Base-by-base conservation (phyloP, 2,797 vertebrate species). In the Amblyopsis hoosieri region DNA sequence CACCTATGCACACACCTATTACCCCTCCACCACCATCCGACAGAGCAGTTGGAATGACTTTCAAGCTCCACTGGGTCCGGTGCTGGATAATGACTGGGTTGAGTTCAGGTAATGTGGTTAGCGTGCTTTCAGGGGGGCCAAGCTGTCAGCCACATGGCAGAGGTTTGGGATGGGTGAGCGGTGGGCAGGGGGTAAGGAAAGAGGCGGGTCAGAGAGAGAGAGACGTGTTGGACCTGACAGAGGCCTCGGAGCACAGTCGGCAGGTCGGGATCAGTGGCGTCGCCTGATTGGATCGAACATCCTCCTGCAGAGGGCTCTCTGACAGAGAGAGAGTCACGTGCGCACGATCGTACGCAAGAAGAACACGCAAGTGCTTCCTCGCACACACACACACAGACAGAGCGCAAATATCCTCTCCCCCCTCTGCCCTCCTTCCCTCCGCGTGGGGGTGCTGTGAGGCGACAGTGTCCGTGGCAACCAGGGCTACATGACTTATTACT, bases 91-190 rank as follows among this genome's bases (percentile, higher is more conserved):
- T 89, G 85, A 88, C 84, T 87, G 80, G 75, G 82, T 76, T 84
- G 84, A 88, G 86, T 82, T 84, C 85, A 89, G 86, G 84, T 89
- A 87, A 89, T 89, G 83, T 87, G 82, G 88, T 88, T 89, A 86
- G 86, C 10, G 58, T 65, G 76, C 80, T 85, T 79, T 74, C 83
- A 80, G 84, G 84, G 78, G 84, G 84, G 79, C 85, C 74, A 67
- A 83, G 86, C 85, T 89, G 87, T 88, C 86, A 87, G 72, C 75
- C 87, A 66, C 2, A 46, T 78, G 68, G 79, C 72, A 69, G 83
- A 76, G 67, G 79, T 69, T 74, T 74, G 70, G 17, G 70, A 56
- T 59, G 59, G 46, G 23, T 55, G 11, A 51, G 45, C 2, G 52
- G 47, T 4, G 37, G 51, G n/a, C 68, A 31, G 42, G n/a, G 60